Evolutionary conservation across 2,888 invertebrate species (phyloP).

Genomic region (Eristalis tenax): DNA sequence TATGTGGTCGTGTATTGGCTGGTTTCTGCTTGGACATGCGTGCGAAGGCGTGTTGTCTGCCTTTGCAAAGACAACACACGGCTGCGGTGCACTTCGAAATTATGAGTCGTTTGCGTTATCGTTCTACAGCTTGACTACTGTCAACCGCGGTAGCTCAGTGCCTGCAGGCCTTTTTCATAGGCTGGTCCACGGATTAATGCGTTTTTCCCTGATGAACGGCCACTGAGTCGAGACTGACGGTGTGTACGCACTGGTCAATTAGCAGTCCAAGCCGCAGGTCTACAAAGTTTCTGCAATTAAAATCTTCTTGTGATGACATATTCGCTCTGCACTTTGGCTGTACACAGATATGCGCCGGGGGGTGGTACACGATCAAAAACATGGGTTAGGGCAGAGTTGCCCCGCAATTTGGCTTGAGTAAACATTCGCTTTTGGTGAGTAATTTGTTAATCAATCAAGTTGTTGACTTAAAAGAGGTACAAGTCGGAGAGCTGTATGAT

Average conservation of each 20-base stretch:
- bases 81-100: conserved; percentile 58
- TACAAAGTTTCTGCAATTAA: conserved; percentile 22
- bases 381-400: conserved; percentile 34
- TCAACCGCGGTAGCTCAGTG: neutral
- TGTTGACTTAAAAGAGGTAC: neutral
- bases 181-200: conserved; percentile 20
- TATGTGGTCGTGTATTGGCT: conserved; percentile 13
- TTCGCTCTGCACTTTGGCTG: conserved; percentile 2
- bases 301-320: conserved; percentile 2
- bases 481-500: neutral
- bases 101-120: conserved; percentile 51
- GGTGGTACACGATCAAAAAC: neutral
- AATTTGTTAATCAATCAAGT: neutral
- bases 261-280: conserved; percentile 6
- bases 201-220: conserved; percentile 23
- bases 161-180: too few relatives aligned
- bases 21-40: conserved; percentile 58
- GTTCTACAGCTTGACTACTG: conserved; percentile 61
- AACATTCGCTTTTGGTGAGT: neutral
- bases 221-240: conserved; percentile 14
- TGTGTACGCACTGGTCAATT: conserved; percentile 23
- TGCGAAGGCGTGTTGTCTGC: conserved; percentile 65
- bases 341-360: neutral
- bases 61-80: conserved; percentile 37
- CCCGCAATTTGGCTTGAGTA: conserved; percentile 27